Conservation (phyloP, 2,888 invertebrate species). For the Tetranychus truncatus region DNA sequence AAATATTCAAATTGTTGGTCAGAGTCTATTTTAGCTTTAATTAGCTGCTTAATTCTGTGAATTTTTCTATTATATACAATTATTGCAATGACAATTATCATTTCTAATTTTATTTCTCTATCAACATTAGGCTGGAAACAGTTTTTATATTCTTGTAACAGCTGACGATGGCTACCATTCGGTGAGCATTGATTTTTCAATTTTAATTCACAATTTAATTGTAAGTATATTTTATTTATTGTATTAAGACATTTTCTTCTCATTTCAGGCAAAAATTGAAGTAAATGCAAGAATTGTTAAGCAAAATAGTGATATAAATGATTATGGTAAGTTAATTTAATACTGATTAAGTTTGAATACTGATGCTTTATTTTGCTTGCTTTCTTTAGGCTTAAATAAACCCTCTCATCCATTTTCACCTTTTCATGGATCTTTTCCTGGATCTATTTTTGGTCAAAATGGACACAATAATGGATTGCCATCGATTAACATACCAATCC, state of each 20-base stretch:
- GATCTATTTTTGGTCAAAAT: background rate
- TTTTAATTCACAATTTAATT: background rate
- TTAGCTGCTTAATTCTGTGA: too few relatives aligned
- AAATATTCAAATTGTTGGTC: too few relatives aligned
- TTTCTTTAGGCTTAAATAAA: background rate
- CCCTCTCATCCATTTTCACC: background rate
- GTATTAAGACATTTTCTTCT: conserved; percentile 2
- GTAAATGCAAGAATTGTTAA: conserved; percentile 22
- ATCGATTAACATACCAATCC: background rate
- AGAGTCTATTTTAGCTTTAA: too few relatives aligned
- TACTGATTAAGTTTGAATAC: background rate
- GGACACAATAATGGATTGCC: background rate
- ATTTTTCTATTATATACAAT: background rate
- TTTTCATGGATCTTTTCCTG: background rate
- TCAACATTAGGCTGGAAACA: conserved; percentile 42
- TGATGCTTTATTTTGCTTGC: background rate
- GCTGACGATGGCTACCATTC: conserved; percentile 45
- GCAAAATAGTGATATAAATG: conserved; percentile 6
- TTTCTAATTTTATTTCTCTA: background rate
- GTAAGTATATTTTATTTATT: background rate
- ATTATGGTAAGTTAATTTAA: background rate
- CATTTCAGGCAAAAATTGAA: conserved; percentile 25
- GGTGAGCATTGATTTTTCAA: conserved; percentile 18
- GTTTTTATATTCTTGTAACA: conserved; percentile 48
- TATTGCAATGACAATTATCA: background rate